Evolutionary conservation across 92 coral and sea anemone species (phyloP).

Genomic region (Zoanthus sociatus): DNA sequence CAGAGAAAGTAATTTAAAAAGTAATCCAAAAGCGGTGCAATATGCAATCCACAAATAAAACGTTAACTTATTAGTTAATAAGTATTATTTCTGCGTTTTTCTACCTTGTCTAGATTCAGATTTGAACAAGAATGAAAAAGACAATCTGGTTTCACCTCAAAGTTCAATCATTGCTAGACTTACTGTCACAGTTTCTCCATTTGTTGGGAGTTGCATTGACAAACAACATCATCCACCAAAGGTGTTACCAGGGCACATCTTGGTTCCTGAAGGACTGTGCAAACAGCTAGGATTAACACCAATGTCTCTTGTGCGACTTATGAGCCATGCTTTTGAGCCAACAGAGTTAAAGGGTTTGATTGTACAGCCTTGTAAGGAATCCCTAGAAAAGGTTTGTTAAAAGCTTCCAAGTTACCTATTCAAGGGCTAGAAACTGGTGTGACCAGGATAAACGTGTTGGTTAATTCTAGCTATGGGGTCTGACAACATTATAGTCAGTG

Average conservation of each 20-base stretch:
- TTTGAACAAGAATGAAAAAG: background rate
- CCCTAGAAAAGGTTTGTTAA: constrained; percentile 61
- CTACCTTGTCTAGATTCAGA: background rate
- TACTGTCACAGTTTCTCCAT: constrained; percentile 10
- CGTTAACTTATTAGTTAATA: background rate
- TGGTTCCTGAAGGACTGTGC: constrained; percentile 56
- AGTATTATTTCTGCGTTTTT: background rate
- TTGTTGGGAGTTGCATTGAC: background rate
- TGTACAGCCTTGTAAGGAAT: constrained; percentile 73
- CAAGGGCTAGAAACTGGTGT: no score
- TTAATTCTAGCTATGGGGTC: no score
- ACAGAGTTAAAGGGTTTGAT: constrained; percentile 80
- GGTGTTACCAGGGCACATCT: constrained; percentile 73
- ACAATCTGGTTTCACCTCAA: background rate
- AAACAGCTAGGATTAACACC: constrained; percentile 70
- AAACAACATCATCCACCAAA: constrained; percentile 33
- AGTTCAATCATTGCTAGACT: constrained; percentile 24
- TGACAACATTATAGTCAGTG: no score
- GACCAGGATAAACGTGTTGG: no score
- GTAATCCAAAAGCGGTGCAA: no score
- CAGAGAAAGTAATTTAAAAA: no score
- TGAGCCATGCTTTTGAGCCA: constrained; percentile 60
- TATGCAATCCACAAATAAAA: no score
- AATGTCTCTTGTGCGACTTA: constrained; percentile 68
- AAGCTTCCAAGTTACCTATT: background rate